Conservation (phyloP, 1,140 invertebrate genomes). For the Artemia franciscana region DNA sequence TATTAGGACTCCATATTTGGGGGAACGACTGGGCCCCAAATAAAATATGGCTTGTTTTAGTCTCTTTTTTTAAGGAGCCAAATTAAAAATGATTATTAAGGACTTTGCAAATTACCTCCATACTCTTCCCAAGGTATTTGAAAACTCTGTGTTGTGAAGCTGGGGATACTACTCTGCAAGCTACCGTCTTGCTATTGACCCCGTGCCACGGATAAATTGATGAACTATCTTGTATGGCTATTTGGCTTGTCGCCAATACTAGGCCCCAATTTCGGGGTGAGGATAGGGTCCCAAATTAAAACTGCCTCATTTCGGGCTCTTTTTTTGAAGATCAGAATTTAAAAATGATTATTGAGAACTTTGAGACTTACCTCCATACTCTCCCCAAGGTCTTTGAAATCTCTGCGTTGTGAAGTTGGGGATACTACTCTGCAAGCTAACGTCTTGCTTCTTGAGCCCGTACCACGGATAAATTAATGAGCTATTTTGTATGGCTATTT, state of each 20-base stretch:
- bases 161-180: conserved; percentile 72
- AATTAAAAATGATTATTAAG: no score
- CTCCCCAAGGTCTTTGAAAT: conserved; percentile 72
- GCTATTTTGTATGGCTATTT: conserved; percentile 55
- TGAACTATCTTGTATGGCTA: conserved; percentile 64
- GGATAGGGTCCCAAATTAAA: no score
- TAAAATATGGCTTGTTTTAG: no score
- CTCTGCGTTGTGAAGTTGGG: conserved; percentile 77
- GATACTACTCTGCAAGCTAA: conserved; percentile 64
- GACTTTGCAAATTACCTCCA: conserved; percentile 83
- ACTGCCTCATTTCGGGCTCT: no score
- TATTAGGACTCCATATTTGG: no score
- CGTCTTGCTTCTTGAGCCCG: conserved; percentile 78
- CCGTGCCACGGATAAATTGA: conserved; percentile 93
- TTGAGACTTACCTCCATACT: conserved; percentile 73
- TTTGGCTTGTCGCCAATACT: conserved; percentile 24
- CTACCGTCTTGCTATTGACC: conserved; percentile 62
- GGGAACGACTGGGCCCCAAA: no score
- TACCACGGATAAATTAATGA: conserved; percentile 91
- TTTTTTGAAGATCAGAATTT: no score
- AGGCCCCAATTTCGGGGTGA: no score
- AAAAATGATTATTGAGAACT: no score
- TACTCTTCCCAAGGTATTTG: conserved; percentile 67
- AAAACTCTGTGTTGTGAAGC: conserved; percentile 76
- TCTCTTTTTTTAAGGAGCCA: no score